Base-by-base conservation (phyloP, 1,140 invertebrate genomes). In the Microplitis mediator region DNA sequence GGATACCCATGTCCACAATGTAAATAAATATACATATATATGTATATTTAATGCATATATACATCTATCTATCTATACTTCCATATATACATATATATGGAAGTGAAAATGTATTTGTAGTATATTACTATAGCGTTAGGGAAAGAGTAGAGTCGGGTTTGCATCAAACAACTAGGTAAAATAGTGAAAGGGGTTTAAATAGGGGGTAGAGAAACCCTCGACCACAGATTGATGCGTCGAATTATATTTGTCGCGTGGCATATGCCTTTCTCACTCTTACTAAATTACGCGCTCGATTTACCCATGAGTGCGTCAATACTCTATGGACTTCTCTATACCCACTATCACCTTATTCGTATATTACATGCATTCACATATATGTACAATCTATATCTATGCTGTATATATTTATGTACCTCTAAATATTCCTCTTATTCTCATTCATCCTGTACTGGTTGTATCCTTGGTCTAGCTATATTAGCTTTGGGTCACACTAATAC, bases 251-350 rank as follows among this genome's bases (percentile, higher is more conserved):
- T 83, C 81, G 77, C 81, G 73, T 75, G 78, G 56, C 74, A 60
- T 75, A 76, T 54, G 36, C 45, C 62, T 31, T 16, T 39, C 50
- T 65, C 61, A 81, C 80, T 80, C 75, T 77, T 77, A 80, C 80
- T 84, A 81, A 87, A 86, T 87, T 85, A 85, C 84, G 81, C 82
- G 84, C 78, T 84, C 83, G 82, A 85, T 86, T 86, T 85, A 81
- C 66, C 39, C 61, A 36, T 61, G 76, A 61, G 69, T 73, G 11
- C 54, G 60, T 34, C 16, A 67, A 67, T 66, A 67, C 63, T 72
- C 64, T 32, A 66, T 45, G 56, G 56, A 60, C 63, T 62, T 72
- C 64, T 39, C 31, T 62, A 23, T 67, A 50, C 52, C 4, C 31
- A 5, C 39, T 50, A 32, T 39, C n/a, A 35, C 34, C 62, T 64